phyloP scores from a whole-genome alignment of 1,140 invertebrate genomes.

The Papilio glaucus region DNA sequence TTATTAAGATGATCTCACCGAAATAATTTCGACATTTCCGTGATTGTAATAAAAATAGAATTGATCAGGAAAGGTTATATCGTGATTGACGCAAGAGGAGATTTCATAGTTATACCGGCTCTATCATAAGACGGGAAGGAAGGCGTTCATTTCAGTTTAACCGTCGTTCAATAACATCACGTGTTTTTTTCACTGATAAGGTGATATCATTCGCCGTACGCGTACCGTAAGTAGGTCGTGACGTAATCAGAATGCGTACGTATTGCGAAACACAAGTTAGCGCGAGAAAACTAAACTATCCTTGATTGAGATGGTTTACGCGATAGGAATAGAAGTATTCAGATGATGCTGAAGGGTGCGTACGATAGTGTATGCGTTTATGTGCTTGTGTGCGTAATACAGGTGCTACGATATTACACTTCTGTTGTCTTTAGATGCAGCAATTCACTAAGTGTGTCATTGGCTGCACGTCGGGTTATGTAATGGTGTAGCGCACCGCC shows the following conservation, averaged over 20 bases:
- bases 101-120: background rate
- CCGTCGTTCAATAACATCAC: slow-evolving; percentile 36
- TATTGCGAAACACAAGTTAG: slow-evolving; percentile 43
- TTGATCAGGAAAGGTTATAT: slow-evolving; percentile 15
- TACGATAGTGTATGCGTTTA: background rate
- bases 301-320: slow-evolving; percentile 33
- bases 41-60: background rate
- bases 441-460: slow-evolving; percentile 74
- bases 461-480: slow-evolving; percentile 79
- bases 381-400: background rate
- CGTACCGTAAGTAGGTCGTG: slow-evolving; percentile 49
- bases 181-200: slow-evolving; percentile 46
- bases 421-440: slow-evolving; percentile 69
- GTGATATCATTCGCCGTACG: slow-evolving; percentile 48
- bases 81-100: background rate
- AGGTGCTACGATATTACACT: slow-evolving; percentile 40
- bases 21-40: slow-evolving; percentile 4
- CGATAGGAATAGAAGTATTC: slow-evolving; percentile 5
- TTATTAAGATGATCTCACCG: background rate
- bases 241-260: slow-evolving; percentile 50
- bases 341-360: slow-evolving; percentile 22
- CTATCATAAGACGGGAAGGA: slow-evolving; percentile 7
- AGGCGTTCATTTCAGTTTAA: slow-evolving; percentile 39
- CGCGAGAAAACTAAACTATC: slow-evolving; percentile 34
- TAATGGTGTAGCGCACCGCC: slow-evolving; percentile 58